Percentiles rank a stretch among this genome's conserved stretches.
phyloP scores from a whole-genome alignment of 2,113 vertebrate genomes.

The Chaetorhynchus papuensis region DNA sequence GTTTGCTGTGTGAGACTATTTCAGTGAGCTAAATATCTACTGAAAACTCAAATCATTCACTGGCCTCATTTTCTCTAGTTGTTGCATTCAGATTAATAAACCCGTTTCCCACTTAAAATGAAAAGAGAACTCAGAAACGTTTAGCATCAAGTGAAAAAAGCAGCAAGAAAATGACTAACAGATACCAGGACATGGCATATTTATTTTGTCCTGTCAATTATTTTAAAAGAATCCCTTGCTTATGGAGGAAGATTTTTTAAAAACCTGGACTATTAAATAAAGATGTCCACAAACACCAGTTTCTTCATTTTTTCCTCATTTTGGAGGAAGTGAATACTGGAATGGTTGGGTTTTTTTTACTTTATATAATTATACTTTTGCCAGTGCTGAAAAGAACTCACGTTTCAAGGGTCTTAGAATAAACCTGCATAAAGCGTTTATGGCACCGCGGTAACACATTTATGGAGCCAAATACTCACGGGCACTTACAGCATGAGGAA shows the following conservation, averaged over 20 bases:
- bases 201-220: slow-evolving; percentile 68
- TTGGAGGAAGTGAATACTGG: background rate
- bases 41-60: slow-evolving; percentile 57
- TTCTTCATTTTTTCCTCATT: slow-evolving; percentile 71
- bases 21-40: slow-evolving; percentile 52
- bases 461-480: slow-evolving; percentile 19
- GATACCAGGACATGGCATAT: slow-evolving; percentile 19
- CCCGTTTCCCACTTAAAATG: slow-evolving; percentile 60
- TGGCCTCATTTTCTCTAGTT: slow-evolving; percentile 45
- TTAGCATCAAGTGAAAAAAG: slow-evolving; percentile 40
- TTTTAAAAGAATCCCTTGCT: slow-evolving; percentile 69
- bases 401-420: slow-evolving; percentile 20
- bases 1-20: slow-evolving; percentile 28
- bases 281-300: background rate
- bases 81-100: slow-evolving; percentile 69
- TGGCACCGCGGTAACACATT: background rate
- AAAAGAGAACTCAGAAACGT: slow-evolving; percentile 57
- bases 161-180: slow-evolving; percentile 42
- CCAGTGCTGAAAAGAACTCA: background rate
- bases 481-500: background rate
- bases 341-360: background rate
- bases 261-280: slow-evolving; percentile 5
- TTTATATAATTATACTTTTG: background rate
- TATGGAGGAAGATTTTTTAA: slow-evolving; percentile 37
- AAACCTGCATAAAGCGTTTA: slow-evolving; percentile 4